A percentile compares a stretch with the other conserved stretches of the same genome.
phyloP scores from a whole-genome alignment of 2,888 invertebrate species.

The Oscheius sp. region DNA sequence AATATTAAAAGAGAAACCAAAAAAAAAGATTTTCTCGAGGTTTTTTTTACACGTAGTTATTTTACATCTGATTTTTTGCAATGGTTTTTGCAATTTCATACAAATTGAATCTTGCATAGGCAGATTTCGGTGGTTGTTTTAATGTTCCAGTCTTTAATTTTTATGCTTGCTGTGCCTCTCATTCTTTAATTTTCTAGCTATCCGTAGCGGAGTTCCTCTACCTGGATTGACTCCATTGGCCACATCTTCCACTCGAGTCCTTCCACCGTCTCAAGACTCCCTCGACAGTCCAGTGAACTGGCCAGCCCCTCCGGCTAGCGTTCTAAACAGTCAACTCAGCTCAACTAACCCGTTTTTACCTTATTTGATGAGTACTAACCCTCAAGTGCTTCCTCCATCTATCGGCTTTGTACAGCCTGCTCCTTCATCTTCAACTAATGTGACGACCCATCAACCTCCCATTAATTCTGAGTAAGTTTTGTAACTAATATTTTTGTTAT shows the following conservation, averaged over 20 bases:
- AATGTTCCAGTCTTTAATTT: too few species aligned
- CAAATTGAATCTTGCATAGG: too few species aligned
- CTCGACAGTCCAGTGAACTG: slow-evolving; percentile 21
- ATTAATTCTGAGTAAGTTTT: slow-evolving; percentile 14
- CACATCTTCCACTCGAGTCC: background rate
- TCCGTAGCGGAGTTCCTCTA: slow-evolving; percentile 14
- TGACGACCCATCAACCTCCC: slow-evolving; percentile 2
- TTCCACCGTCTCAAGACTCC: background rate
- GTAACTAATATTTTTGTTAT: too few species aligned
- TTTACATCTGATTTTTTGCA: too few species aligned
- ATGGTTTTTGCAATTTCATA: too few species aligned
- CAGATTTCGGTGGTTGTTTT: too few species aligned
- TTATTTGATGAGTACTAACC: background rate
- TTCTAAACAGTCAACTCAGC: slow-evolving; percentile 4
- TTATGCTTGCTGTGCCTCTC: too few species aligned
- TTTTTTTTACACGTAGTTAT: too few species aligned
- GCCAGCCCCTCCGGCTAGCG: slow-evolving; percentile 23
- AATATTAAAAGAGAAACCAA: too few species aligned
- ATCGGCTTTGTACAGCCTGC: background rate
- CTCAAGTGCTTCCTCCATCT: background rate
- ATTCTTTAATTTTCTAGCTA: too few species aligned
- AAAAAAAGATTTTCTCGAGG: too few species aligned
- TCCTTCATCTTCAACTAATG: background rate
- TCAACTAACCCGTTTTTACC: slow-evolving; percentile 15
- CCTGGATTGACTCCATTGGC: slow-evolving; percentile 9